A percentile compares a stretch with the other conserved stretches of the same genome.
phyloP scores from a whole-genome alignment of 2,113 vertebrate genomes.

The Ammodytes marinus region DNA sequence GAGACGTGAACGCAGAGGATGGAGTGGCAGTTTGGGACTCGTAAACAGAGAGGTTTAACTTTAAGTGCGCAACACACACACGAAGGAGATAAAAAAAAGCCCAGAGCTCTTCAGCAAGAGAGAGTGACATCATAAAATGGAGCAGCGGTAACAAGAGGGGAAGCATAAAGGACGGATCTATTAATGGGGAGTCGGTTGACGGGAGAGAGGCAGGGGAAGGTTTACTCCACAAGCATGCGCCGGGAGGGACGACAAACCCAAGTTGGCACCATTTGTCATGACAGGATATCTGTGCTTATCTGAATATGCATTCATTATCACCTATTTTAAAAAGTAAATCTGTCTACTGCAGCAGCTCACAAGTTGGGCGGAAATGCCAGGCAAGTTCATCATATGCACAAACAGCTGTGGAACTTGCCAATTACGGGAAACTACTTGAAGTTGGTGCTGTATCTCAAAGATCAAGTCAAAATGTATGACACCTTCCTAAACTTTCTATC shows the following conservation, averaged over 20 bases:
- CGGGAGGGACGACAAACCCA: slow-evolving; percentile 56
- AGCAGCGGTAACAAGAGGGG: slow-evolving; percentile 77
- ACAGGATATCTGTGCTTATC: slow-evolving; percentile 35
- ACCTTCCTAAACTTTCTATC: neutral
- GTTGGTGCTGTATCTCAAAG: neutral
- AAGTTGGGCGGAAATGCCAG: neutral
- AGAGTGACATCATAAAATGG: slow-evolving; percentile 81
- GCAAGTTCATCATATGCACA: neutral
- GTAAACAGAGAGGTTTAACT: slow-evolving; percentile 81
- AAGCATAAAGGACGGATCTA: slow-evolving; percentile 79
- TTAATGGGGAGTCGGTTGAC: slow-evolving; percentile 75
- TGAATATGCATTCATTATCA: slow-evolving; percentile 51
- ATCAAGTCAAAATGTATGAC: neutral
- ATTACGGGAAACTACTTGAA: neutral
- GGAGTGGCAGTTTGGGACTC: slow-evolving; percentile 78
- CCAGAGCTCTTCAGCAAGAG: slow-evolving; percentile 75
- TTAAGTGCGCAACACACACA: slow-evolving; percentile 80
- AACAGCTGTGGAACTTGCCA: neutral
- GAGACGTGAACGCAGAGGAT: slow-evolving; percentile 65
- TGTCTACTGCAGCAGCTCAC: neutral
- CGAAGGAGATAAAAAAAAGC: slow-evolving; percentile 79
- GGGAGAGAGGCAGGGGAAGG: slow-evolving; percentile 56
- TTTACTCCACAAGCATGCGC: slow-evolving; percentile 59
- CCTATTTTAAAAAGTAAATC: neutral
- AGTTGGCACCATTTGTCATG: slow-evolving; percentile 47